Evolutionary conservation across 1,140 invertebrate species (phyloP), one percentile per base, ranked within the genome.

Genomic region (Cardiocondyla obscurior): DNA sequence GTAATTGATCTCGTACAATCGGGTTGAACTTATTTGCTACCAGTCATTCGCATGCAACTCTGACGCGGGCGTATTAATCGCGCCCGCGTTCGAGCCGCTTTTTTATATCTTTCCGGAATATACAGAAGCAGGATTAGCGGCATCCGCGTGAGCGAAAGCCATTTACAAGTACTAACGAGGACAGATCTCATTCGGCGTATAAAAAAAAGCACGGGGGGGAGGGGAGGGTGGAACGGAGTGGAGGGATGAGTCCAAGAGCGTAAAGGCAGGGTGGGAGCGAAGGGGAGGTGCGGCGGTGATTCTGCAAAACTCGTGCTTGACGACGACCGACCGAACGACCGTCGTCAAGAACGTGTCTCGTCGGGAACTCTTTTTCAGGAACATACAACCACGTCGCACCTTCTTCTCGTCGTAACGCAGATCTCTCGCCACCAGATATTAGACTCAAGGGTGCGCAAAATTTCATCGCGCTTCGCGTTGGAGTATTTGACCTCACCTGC

Each of bases 1-100:
- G 83, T 89, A 85, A 84, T 89, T 87, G 74, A 87, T 86, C 83
- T 82, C 76, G 82, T 84, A 90, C 82, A 87, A 74, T 87, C 85
- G 58, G 82, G 64, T 81, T 58, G 82, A 84, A 86, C 76, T 88
- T 84, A 89, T 49, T 73, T 57, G 14, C 89, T 89, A 85, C 79
- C 86, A 85, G 85, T 89, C 84, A 44, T 84, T 85, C 81, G 8
- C 30, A 2, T 19, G 55, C 60, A 57, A 30, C 73, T 73, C 19
- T 51, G 42, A n/a, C 3, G 25, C 46, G 70, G 69, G 36, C 69
- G 42, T 65, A 62, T 69, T 85, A 79, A 74, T 67, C 16, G 51
- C 7, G 33, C 16, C 33, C 19, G 33, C 49, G 42, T 30, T 7
- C 25, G 22, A 81, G 36, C 16, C 19, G 12, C 33, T 16, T 39